Evolutionary conservation across 2,888 invertebrate species (phyloP).

Genomic region (Oxystoma pomonae): DNA sequence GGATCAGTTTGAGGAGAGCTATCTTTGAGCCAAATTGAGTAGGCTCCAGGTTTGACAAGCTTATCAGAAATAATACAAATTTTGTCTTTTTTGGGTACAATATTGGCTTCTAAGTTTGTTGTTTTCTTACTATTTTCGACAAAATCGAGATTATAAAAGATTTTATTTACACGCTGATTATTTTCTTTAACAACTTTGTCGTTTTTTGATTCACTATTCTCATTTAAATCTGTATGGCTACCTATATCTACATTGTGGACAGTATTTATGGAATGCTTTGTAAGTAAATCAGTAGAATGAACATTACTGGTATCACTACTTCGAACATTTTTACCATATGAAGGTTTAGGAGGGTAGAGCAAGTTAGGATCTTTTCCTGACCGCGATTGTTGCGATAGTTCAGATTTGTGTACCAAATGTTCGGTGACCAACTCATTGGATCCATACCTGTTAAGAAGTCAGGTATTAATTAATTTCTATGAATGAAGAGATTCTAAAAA

Average conservation of each 20-base stretch:
- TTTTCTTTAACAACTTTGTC: neutral
- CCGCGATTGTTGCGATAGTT: neutral
- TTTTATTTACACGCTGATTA: neutral
- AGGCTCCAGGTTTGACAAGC: neutral
- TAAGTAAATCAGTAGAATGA: neutral
- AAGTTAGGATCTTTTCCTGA: neutral
- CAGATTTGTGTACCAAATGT: neutral
- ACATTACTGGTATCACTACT: neutral
- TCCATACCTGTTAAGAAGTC: neutral
- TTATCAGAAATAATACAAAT: neutral
- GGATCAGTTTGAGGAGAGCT: slow-evolving; percentile 46
- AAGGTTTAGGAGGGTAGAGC: neutral
- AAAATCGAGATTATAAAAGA: neutral
- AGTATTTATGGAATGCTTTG: neutral
- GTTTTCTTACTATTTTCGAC: neutral
- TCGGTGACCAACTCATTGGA: neutral
- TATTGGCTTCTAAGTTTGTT: neutral
- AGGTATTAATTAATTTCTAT: too few relatives aligned
- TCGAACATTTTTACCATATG: neutral
- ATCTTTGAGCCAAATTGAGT: slow-evolving; percentile 26
- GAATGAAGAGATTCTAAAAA: too few relatives aligned
- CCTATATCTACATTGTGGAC: neutral
- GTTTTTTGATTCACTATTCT: neutral
- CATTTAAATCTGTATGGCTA: neutral
- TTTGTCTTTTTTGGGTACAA: neutral